A percentile compares a stretch with the other conserved stretches of the same genome.
phyloP scores from a whole-genome alignment of 1,140 invertebrate species.

The Aphaenogaster ashmeadi region DNA sequence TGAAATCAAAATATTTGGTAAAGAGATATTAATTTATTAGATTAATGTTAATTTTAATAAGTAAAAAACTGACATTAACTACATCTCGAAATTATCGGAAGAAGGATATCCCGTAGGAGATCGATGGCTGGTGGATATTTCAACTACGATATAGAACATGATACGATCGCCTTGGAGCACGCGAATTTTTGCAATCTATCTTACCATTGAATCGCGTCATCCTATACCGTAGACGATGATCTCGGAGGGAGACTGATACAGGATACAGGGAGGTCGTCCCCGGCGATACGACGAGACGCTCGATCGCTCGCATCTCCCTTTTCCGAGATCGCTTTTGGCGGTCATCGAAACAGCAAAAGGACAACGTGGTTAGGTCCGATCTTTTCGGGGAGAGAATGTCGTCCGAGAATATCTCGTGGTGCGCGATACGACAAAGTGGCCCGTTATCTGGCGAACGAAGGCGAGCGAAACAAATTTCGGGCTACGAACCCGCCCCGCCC shows the following conservation, averaged over 20 bases:
- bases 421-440: slow-evolving; percentile 64
- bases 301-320: slow-evolving; percentile 37
- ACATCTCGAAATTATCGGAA: neutral
- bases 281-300: slow-evolving; percentile 42
- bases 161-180: slow-evolving; percentile 65
- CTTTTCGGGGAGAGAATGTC: slow-evolving; percentile 39
- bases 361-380: slow-evolving; percentile 41
- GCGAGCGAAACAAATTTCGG: slow-evolving; percentile 39
- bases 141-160: slow-evolving; percentile 56
- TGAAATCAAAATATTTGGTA: neutral
- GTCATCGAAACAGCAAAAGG: slow-evolving; percentile 46
- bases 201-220: slow-evolving; percentile 73
- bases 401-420: slow-evolving; percentile 43
- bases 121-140: slow-evolving; percentile 20
- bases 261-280: slow-evolving; percentile 63
- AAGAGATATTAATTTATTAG: neutral
- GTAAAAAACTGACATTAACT: neutral
- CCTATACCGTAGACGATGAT: slow-evolving; percentile 70
- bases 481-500: slow-evolving; percentile 11
- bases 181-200: slow-evolving; percentile 72
- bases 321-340: slow-evolving; percentile 48
- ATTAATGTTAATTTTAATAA: neutral
- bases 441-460: slow-evolving; percentile 55
- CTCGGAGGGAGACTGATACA: slow-evolving; percentile 62
- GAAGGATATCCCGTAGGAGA: neutral